Evolutionary conservation across 2,113 vertebrate species (phyloP), one percentile per base, ranked within the genome.

Genomic region (Toxotes chatareus): DNA sequence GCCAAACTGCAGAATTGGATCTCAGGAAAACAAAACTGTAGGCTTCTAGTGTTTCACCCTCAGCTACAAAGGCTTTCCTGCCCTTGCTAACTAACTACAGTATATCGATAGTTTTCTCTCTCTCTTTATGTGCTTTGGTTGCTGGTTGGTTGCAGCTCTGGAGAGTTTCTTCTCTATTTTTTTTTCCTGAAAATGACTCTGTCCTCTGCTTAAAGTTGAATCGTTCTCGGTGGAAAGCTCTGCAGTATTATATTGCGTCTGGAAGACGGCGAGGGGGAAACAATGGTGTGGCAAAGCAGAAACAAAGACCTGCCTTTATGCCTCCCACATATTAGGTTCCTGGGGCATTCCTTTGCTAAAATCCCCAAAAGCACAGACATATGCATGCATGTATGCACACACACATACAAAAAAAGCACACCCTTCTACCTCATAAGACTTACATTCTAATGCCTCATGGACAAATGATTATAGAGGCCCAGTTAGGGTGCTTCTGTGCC

Each of bases 391-490:
- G 61, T 55, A 83, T 68, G 49, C 74, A 82, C 70, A 68, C 66
- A 74, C 36, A 63, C 36, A 38, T 7, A 42, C 1, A 42, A 21
- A 23, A 75, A 77, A 82, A 72, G 55, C 32, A 74, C 73, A 78
- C 69, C 85, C 80, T 73, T 83, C 74, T 75, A 85, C 76, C 81
- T 92, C 88, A 80, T 80, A 86, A 80, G 87, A 82, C 83, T 93
- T 92, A 89, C 87, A 92, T 90, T 93, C 89, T 89, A 90, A 91
- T 90, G 80, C 87, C 84, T 91, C 88, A 90, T 92, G 91, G 93
- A 91, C 91, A 92, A 94, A 92, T 93, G 91, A 93, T 94, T 93
- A 94, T 66, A 92, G 94, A 91, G 94, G 94, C 94, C 93, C 91
- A 49, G 74, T 83, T 74, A 93, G 93, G 94, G 92, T 88, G 88